Evolutionary conservation across 2,797 vertebrate species (phyloP), one percentile per base, ranked within the genome.

Genomic region (Lutra lutra): DNA sequence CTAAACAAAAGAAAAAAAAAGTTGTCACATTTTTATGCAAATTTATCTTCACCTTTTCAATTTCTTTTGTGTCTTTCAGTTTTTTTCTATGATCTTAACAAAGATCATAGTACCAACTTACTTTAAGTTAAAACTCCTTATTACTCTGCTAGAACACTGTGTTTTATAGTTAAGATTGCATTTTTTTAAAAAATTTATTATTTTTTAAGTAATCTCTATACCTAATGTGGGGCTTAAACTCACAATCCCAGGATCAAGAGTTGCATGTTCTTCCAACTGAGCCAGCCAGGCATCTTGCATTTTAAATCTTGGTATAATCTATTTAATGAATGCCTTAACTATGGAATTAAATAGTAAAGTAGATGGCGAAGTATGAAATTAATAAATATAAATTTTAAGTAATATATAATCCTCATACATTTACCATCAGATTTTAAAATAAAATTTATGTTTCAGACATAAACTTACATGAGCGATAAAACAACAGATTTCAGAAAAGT

Each of bases 11-110:
- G 60, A 32, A 48, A 54, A 77, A 80, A 80, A 88, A 15, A 13
- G 18, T 79, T 89, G 93, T 56, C 12, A 86, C 35, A 35, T 70
- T 92, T 51, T 86, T 60, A 77, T 68, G 54, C 0, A 0, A 89
- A 73, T 73, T 94, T 94, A 10, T 96, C 86, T 97, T 97, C n/a
- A 66, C 21, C 4, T 93, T 62, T 97, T 46, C 51, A 56, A 32
- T 91, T 94, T 89, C 62, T 97, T 98, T 98, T 93, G 79, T 97
- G 79, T 96, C 32, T 20, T 96, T 96, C 78, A 62, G 46, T 72
- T 95, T 95, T 97, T 70, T 70, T 58, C 23, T 83, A 6, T 96
- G 32, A 70, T 7, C 6, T 66, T 72, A 27, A 86, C 15, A 88
- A 21, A 92, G 17, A 86, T 5, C n/a, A 83, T 10, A 88, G 7